Evolutionary conservation across 1,140 invertebrate genomes (phyloP), one percentile per base, ranked within the genome.

Genomic region (Yoshiicerus persimilis): DNA sequence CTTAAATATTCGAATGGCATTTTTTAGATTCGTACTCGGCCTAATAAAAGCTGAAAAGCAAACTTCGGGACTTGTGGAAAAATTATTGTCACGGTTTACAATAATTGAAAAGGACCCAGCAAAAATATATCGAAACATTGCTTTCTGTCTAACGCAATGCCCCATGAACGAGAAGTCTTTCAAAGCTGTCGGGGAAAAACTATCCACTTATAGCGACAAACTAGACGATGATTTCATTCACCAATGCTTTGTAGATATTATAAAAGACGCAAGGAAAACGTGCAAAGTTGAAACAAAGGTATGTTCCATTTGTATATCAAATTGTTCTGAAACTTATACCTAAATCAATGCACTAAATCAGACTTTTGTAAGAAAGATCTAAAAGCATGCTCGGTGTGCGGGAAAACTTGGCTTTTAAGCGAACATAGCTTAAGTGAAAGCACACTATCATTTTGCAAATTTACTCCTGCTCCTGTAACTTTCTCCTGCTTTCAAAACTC

Each of bases 31-130:
- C 32, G 23, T 90, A 16, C 41, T 90, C 10, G 70, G 23, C 3
- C 56, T 34, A 36, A 85, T 90, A 20, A 90, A 90, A 34, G 89
- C 89, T 39, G 89, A 89, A 8, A 87, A 84, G n/a, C 70, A 89
- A 34, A 23, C 87, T 23, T 41, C 66, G 20, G 87, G 88, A 0
- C 36, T 90, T 8, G 80, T 89, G 9, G 90, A 90, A n/a, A 89
- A 87, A 70, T 25, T 90, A 13, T 25, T 90, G 9, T 13, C 20
- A 5, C 38, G 90, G 6, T 90, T 90, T 34, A 83, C 70, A 56
- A 41, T 75, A 25, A 23, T 64, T 13, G 25, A 34, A 16, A 47
- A 87, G 16, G 30, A 83, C 6, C 56, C 32, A 25, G 1, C 30
- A 9, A 70, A 27, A 70, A 32, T 36, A 20, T 38, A 80, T 38